Evolutionary conservation across 1,140 invertebrate genomes (phyloP), one percentile per base, ranked within the genome.

Genomic region (Phenacoccus solenopsis): DNA sequence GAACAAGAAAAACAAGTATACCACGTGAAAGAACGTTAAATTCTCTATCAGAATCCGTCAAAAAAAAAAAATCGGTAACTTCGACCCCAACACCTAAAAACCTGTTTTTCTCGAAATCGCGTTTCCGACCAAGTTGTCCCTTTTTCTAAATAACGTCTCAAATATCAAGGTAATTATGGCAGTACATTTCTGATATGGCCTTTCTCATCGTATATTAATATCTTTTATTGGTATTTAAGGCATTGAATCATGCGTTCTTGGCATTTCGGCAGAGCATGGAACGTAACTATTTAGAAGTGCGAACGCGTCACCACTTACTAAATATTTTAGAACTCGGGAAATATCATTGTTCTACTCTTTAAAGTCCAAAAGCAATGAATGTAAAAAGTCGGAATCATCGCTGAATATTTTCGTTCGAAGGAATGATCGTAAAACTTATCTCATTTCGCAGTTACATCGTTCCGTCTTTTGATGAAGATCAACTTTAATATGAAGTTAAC

Each of bases 311-410:
- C 77, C 87, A 91, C 80, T 83, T 95, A 73, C 83, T 95, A 75
- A 90, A 94, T 82, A 81, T 94, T 38, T 91, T 95, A 73, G 92
- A 95, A 81, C 81, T 94, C 73, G 82, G 92, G 78, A 91, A 91
- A 67, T 90, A 90, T 78, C 85, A 89, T 75, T 95, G 91, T 91
- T 67, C 70, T 7, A 13, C 20, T 12, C 30, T 20, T 9, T 25
- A 56, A 27, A 71, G 56, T 57, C 21, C 69, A 68, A 59, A 27
- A 20, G 24, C 35, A 68, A 24, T 70, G 3, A 24, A 24, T 28
- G 30, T 21, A 64, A 57, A 35, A 68, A 71, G 24, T 67, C 38
- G 56, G 68, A 70, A 27, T 32, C 67, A n/a, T n/a, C 28, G 20
- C 64, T 67, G 64, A 67, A 7, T 68, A 64, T 24, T 32, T 2